Evolutionary conservation across 2,797 vertebrate genomes (phyloP), one percentile per base, ranked within the genome.

Genomic region (Myotis daubentonii): DNA sequence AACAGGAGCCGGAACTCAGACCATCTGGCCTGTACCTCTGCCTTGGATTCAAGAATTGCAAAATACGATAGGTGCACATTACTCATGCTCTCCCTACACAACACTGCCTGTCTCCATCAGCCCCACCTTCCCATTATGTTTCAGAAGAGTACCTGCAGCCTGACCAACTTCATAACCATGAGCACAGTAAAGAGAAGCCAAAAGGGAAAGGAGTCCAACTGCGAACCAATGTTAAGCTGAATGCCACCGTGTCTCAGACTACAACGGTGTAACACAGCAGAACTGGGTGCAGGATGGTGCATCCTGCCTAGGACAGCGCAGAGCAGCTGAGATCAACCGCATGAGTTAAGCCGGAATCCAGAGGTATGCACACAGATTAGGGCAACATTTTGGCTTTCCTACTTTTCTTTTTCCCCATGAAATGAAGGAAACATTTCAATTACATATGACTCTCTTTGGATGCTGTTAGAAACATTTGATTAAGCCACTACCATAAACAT

Each of bases 401-500:
- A 84, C 33, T 33, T 51, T 89, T 80, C 8, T 81, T 94, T 89
- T 89, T 19, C 25, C 44, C 76, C 28, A 62, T 19, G 65, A 96
- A 95, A 91, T 57, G 13, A 91, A 94, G 49, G 30, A 85, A 88
- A 78, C 33, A 87, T 82, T 93, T 90, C 44, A 82, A 47, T 75
- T 97, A 90, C 93, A 92, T 76, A 93, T 62, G 38, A 94, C 33
- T 85, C 66, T 91, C 47, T 53, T 93, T 79, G 90, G 72, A 97
- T 90, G 30, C 41, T 87, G 17, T 91, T 89, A 93, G 66, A 49
- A 83, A 62, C 0, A 0, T 92, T 92, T 79, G 44, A 94, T 94
- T 93, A 93, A 96, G 93, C 55, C 74, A 89, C 36, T 51, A 47
- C 79, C 72, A 92, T 88, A 89, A 96, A 96, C 44, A 74, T 85